Conservation (phyloP, 2,888 invertebrate genomes). For the Harpagoxenus sublaevis region DNA sequence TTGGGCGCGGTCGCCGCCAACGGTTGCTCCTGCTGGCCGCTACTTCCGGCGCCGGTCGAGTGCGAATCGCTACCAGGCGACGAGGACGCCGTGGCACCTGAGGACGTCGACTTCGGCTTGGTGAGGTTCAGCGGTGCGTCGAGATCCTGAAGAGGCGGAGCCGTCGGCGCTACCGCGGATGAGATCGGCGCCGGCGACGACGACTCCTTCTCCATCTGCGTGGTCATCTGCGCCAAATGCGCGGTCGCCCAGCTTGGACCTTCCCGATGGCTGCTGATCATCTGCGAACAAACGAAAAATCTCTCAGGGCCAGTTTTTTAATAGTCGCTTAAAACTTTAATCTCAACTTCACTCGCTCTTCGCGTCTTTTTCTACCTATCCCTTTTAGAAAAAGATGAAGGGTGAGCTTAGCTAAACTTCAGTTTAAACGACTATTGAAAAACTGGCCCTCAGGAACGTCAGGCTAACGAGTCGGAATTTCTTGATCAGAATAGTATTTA, state of each 20-base stretch:
- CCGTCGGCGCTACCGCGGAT: constrained; percentile 83
- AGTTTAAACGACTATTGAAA: too few relatives aligned
- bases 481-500: not conserved
- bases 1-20: constrained; percentile 88
- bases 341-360: too few relatives aligned
- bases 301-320: not conserved
- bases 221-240: constrained; percentile 91
- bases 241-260: constrained; percentile 90
- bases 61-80: constrained; percentile 87
- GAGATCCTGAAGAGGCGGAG: constrained; percentile 88
- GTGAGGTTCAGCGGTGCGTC: constrained; percentile 96
- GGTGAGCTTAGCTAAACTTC: too few relatives aligned
- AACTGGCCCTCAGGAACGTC: not conserved
- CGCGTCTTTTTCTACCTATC: too few relatives aligned
- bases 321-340: too few relatives aligned
- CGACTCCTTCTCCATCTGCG: constrained; percentile 85
- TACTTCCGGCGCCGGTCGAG: constrained; percentile 84
- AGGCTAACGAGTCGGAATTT: not conserved
- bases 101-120: constrained; percentile 91
- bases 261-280: constrained; percentile 87
- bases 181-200: constrained; percentile 84
- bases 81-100: constrained; percentile 84
- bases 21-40: constrained; percentile 87
- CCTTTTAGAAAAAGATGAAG: too few relatives aligned
- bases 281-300: constrained; percentile 82